Evolutionary conservation across 2,113 vertebrate genomes (phyloP).

Genomic region (Pelodiscus sinensis): DNA sequence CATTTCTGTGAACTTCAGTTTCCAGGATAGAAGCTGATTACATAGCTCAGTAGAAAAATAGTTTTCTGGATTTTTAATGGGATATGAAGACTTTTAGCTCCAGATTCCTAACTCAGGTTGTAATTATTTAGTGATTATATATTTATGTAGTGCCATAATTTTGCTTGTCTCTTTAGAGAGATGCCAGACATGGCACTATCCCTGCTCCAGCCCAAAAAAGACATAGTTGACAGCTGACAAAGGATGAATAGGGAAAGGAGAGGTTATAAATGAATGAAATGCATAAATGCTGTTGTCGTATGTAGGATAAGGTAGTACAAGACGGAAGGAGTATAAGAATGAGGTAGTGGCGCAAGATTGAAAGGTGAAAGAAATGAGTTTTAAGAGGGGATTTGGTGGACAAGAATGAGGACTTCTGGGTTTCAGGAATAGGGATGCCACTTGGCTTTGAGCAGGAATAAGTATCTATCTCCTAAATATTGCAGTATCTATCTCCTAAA

Average conservation of each 20-base stretch:
- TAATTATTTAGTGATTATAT: neutral
- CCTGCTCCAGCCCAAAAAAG: neutral
- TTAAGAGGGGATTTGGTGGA: neutral
- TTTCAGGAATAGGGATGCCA: no score
- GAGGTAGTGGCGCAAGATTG: neutral
- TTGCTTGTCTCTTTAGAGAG: neutral
- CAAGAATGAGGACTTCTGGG: neutral
- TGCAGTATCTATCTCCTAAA: neutral
- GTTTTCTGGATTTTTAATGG: neutral
- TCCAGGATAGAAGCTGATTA: neutral
- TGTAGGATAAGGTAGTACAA: neutral
- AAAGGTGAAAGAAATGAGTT: neutral
- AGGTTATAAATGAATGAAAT: neutral
- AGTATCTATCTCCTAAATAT: neutral
- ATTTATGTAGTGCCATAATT: neutral
- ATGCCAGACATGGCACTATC: neutral
- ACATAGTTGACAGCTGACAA: neutral
- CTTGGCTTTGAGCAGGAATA: neutral
- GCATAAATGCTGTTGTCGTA: neutral
- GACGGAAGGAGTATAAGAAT: neutral
- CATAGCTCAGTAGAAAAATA: neutral
- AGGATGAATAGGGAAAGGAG: neutral
- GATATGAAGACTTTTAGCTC: neutral
- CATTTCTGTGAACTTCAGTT: neutral
- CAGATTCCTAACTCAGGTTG: neutral